Evolutionary conservation across 1,140 invertebrate species (phyloP).

Genomic region (Caenorhabditis remanei): DNA sequence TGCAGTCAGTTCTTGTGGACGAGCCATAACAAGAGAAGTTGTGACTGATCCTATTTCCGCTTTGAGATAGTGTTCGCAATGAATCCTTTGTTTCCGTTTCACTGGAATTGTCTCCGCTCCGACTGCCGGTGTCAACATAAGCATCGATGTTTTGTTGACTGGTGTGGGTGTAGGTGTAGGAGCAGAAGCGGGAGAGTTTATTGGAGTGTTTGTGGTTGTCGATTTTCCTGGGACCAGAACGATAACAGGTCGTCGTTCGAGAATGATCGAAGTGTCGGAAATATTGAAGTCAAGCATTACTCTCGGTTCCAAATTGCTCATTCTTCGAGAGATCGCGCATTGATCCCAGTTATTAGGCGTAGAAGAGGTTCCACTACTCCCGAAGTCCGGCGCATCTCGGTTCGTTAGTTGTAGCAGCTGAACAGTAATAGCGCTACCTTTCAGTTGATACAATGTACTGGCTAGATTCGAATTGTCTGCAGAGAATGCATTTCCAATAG

Average conservation of each 20-base stretch:
- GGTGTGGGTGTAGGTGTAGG: neutral
- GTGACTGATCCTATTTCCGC: constrained; percentile 46
- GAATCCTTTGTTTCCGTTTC: neutral
- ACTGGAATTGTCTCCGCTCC: neutral
- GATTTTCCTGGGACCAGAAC: neutral
- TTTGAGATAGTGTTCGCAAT: constrained; percentile 27
- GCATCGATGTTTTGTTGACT: neutral
- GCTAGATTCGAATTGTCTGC: constrained; percentile 43
- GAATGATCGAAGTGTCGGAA: constrained; percentile 60
- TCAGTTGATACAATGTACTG: constrained; percentile 14
- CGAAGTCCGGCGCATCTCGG: constrained; percentile 31
- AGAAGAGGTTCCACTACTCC: constrained; percentile 55
- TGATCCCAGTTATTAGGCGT: constrained; percentile 70
- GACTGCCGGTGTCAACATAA: neutral
- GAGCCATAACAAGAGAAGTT: constrained; percentile 53
- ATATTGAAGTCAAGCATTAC: constrained; percentile 67
- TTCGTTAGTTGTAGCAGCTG: constrained; percentile 58
- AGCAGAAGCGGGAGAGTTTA: neutral
- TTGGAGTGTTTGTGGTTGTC: constrained; percentile 4
- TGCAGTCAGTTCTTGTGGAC: constrained; percentile 62
- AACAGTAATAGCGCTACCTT: constrained; percentile 27
- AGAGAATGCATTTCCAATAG: neutral
- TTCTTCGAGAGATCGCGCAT: constrained; percentile 35
- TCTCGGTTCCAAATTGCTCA: constrained; percentile 58
- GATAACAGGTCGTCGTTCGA: constrained; percentile 21